Conservation (phyloP, 2,888 invertebrate genomes). For the Pachycephus smyrnensis region DNA sequence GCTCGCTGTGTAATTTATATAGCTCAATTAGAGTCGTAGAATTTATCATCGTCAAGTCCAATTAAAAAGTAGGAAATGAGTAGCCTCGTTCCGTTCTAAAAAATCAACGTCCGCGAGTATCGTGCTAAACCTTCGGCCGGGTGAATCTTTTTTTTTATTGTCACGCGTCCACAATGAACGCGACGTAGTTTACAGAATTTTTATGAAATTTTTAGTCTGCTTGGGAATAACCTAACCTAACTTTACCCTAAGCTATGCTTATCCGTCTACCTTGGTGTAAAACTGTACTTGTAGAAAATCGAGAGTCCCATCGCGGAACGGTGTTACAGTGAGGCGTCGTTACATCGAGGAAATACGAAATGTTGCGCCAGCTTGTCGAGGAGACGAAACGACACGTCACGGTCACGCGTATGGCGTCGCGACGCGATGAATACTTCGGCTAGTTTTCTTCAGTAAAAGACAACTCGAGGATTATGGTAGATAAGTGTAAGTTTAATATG, state of each 20-base stretch:
- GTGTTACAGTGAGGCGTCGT: neutral
- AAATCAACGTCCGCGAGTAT: conserved; percentile 42
- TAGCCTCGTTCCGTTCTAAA: conserved; percentile 65
- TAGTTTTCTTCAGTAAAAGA: neutral
- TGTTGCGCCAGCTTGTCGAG: neutral
- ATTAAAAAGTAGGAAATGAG: conserved; percentile 63
- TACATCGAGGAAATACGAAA: neutral
- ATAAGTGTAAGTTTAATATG: neutral
- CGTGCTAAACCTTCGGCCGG: conserved; percentile 10
- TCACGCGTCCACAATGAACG: neutral
- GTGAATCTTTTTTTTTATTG: neutral
- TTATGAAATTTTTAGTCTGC: neutral
- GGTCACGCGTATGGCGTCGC: neutral
- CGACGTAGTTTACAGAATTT: neutral
- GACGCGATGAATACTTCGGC: neutral
- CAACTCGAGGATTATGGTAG: neutral
- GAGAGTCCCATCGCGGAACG: neutral
- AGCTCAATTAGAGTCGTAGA: conserved; percentile 42
- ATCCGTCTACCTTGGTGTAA: neutral
- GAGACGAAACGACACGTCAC: conserved; percentile 3
- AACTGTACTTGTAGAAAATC: neutral
- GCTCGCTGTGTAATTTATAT: neutral
- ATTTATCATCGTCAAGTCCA: conserved; percentile 54
- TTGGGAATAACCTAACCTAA: neutral
- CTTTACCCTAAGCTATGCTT: neutral